Conservation (phyloP, 2,113 vertebrate genomes). For the Pygathrix nemaeus region DNA sequence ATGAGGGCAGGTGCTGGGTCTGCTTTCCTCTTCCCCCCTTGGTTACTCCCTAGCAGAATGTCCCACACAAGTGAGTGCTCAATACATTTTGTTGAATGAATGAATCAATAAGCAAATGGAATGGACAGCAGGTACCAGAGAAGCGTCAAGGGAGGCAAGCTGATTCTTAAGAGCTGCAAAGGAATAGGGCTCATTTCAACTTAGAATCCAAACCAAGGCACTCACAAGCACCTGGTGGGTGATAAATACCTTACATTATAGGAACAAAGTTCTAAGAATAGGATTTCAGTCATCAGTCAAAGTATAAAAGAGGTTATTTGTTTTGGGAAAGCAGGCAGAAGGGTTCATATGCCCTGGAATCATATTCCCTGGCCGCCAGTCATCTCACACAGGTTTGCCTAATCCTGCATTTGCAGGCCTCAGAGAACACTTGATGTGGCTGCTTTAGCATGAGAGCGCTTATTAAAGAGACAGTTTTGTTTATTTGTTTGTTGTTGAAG, state of each 20-base stretch:
- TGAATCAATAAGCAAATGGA: not conserved
- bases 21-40: not conserved
- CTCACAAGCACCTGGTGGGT: not conserved
- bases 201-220: not conserved
- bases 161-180: not conserved
- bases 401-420: not conserved
- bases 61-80: not conserved
- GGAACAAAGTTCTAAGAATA: not conserved
- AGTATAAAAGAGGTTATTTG: not conserved
- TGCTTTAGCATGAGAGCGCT: not conserved
- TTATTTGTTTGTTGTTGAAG: not conserved
- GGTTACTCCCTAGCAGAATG: not conserved
- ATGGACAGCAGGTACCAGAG: not conserved
- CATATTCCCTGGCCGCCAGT: not conserved
- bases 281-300: not conserved
- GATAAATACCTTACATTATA: not conserved
- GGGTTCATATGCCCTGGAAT: not conserved
- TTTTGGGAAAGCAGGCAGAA: not conserved
- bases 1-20: not conserved
- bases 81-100: not conserved
- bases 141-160: not conserved
- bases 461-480: not conserved
- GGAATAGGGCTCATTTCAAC: not conserved
- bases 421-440: not conserved
- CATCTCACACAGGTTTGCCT: not conserved